Evolutionary conservation across 2,888 invertebrate genomes (phyloP), one percentile per base, ranked within the genome.

Genomic region (Hartigia nigra): DNA sequence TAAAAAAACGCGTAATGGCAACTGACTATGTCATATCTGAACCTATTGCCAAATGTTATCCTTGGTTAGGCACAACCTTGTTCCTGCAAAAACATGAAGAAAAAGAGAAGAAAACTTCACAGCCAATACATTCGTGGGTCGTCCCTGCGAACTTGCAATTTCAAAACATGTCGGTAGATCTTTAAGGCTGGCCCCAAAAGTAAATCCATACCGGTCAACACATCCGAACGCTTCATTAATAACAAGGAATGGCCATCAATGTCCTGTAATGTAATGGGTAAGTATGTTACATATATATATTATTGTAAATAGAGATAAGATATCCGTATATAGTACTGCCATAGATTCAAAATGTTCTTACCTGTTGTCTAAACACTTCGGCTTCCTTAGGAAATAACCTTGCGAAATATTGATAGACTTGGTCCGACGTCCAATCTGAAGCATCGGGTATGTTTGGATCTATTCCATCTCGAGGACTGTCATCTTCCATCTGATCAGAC

Each of bases 211-310:
- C 96, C 96, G 80, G 94, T 95, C 4, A 98, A 93, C 35, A 98
- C 96, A 89, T 98, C 98, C 70, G 95, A 94, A 83, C 98, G 93
- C 86, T 96, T 95, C 91, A 98, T 95, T 86, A 98, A 93, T 81
- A 98, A 93, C 78, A 98, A 91, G 0, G 97, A 96, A 87, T 95
- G 95, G 0, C 98, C 98, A 93, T 98, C 98, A 82, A 98, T 97
- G 90, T 98, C 97, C 96, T 97, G 92, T 36, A 92, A 91, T 34
- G 31, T 77, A 31, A 34, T 39, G 23, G 55, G 23, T 55, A 55
- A 55, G 23, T 55, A 23, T 9, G 55, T 55, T 55, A 55, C 23
- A 55, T 35, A 35, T 35, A 9, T 34, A 34, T 55, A 9, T 55
- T 55, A 55, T 55, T 23, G 55, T 55, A 55, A 9, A 2, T 55